Conservation (phyloP, 2,888 invertebrate genomes). For the Dasypolia templi region DNA sequence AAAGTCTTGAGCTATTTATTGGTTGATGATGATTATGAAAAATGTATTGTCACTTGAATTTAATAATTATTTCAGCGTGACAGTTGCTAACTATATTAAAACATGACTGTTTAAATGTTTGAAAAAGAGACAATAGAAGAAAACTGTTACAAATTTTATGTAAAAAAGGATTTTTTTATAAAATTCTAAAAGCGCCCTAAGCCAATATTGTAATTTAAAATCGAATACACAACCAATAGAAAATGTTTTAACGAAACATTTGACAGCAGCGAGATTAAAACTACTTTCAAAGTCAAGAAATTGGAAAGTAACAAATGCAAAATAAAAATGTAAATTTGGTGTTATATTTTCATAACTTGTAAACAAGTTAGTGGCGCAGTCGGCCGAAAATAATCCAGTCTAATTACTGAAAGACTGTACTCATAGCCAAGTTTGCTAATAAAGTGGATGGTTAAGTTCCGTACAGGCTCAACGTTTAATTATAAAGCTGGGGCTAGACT, state of each 20-base stretch:
- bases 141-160: background rate
- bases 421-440: slow-evolving; percentile 88
- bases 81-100: background rate
- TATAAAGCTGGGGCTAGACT: slow-evolving; percentile 68
- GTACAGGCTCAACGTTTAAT: slow-evolving; percentile 71
- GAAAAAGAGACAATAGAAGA: background rate
- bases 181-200: background rate
- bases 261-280: slow-evolving; percentile 7
- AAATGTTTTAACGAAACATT: background rate
- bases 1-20: slow-evolving; percentile 38
- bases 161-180: background rate
- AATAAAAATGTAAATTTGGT: slow-evolving; percentile 60
- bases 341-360: slow-evolving; percentile 67
- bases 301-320: slow-evolving; percentile 52
- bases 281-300: slow-evolving; percentile 30
- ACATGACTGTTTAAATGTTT: background rate
- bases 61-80: background rate
- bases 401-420: slow-evolving; percentile 88
- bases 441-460: slow-evolving; percentile 87
- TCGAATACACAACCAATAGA: slow-evolving; percentile 2
- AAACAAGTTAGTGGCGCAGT: slow-evolving; percentile 79
- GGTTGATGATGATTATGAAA: slow-evolving; percentile 36
- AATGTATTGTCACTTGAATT: slow-evolving; percentile 6
- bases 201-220: slow-evolving; percentile 16
- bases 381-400: slow-evolving; percentile 85